These are phyloP conservation scores for Tetrao urogallus DNA, from an alignment of 2,113 vertebrate genomes.

Conservation along the genomic window DNA sequence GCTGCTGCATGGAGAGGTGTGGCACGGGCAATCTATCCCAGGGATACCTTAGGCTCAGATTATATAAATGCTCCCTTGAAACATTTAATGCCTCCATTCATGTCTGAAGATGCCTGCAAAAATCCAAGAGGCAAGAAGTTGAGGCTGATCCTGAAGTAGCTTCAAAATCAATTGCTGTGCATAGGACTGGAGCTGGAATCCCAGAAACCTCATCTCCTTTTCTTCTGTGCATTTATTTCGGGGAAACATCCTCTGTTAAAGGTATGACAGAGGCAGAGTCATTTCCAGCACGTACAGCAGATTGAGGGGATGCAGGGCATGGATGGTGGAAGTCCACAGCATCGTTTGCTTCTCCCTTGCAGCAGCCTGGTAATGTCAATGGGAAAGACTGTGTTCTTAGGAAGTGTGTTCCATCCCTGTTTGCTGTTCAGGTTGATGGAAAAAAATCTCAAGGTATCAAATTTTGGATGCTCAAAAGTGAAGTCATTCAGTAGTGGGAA, in stretches of 20 bases:
- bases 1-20: background rate
- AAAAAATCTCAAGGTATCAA: background rate
- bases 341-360: accelerated
- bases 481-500: background rate
- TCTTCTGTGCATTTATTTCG: background rate
- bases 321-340: background rate
- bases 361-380: background rate
- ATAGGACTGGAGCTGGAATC: background rate
- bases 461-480: background rate
- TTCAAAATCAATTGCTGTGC: background rate
- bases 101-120: background rate
- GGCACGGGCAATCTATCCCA: background rate
- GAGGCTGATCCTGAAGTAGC: background rate
- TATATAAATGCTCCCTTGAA: background rate
- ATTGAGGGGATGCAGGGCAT: background rate
- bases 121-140: no score
- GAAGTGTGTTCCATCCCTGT: background rate
- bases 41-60: background rate
- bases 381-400: background rate
- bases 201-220: background rate
- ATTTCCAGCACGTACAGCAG: accelerated
- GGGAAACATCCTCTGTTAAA: background rate
- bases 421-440: background rate
- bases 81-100: background rate
- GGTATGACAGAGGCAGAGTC: background rate